Evolutionary conservation across 2,797 vertebrate genomes (phyloP).

Genomic region (Pelodytes ibericus): DNA sequence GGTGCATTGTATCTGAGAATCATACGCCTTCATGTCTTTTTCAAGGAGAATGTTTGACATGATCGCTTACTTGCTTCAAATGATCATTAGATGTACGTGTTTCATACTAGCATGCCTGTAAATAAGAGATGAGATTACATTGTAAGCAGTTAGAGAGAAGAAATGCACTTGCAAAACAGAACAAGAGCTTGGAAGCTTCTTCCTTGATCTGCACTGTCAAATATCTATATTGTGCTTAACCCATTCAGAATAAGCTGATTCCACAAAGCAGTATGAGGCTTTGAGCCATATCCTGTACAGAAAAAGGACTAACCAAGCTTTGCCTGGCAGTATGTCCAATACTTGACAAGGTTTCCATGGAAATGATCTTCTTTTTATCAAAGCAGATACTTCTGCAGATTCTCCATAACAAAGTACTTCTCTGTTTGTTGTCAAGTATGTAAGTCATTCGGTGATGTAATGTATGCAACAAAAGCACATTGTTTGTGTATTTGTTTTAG

Average conservation of each 20-base stretch:
- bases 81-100: conserved; percentile 26
- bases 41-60: conserved; percentile 20
- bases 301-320: neutral
- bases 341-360: conserved; percentile 29
- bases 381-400: conserved; percentile 21
- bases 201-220: conserved; percentile 23
- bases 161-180: conserved; percentile 5
- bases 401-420: conserved; percentile 24
- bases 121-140: conserved; percentile 19
- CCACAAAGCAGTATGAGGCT: neutral
- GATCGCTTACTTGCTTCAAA: neutral
- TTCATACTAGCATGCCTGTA: conserved; percentile 21
- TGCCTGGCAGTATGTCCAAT: conserved; percentile 1
- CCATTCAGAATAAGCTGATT: neutral
- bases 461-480: conserved; percentile 17
- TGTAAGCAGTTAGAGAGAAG: conserved; percentile 37
- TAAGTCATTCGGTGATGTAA: conserved; percentile 42
- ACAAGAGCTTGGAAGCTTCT: neutral
- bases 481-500: conserved; percentile 41
- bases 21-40: conserved; percentile 13
- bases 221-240: conserved; percentile 34
- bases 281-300: neutral
- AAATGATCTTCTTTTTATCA: conserved; percentile 2
- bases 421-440: conserved; percentile 40
- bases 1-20: neutral